A percentile compares a stretch with the other conserved stretches of the same genome.
These are phyloP conservation scores for Cosmorhoe ocellata DNA, from an alignment of 2,888 invertebrate species.

Conservation along the genomic window DNA sequence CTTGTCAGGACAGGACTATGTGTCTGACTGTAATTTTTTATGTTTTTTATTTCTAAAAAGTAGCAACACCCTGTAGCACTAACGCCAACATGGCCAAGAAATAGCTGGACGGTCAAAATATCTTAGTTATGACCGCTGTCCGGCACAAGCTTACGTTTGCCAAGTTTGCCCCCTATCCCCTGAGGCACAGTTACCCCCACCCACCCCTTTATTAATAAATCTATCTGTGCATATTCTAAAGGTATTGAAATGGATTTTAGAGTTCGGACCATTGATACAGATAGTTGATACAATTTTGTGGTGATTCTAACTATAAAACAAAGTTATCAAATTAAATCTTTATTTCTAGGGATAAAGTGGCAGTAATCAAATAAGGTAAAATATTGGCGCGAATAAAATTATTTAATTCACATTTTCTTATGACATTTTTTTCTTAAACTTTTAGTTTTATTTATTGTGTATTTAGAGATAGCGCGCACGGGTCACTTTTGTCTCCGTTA, in stretches of 20 bases:
- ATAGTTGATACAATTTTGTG: constrained; percentile 6
- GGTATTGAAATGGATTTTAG: constrained; percentile 56
- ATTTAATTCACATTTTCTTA: too few relatives aligned
- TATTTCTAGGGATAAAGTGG: too few relatives aligned
- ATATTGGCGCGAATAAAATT: too few relatives aligned
- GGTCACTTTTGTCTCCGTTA: too few relatives aligned
- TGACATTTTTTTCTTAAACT: too few relatives aligned
- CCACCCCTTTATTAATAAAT: constrained; percentile 75
- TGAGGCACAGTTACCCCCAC: constrained; percentile 60
- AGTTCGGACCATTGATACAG: constrained; percentile 42
- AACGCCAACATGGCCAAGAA: constrained; percentile 61
- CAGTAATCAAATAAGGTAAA: too few relatives aligned
- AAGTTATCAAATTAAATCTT: too few relatives aligned
- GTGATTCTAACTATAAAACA: background rate
- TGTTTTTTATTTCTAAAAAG: constrained; percentile 25
- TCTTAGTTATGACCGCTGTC: constrained; percentile 82
- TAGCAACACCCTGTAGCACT: constrained; percentile 63
- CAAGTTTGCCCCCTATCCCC: constrained; percentile 62
- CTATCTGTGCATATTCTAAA: constrained; percentile 78
- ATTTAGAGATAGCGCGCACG: too few relatives aligned
- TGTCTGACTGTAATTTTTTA: too few relatives aligned
- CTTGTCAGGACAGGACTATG: too few relatives aligned
- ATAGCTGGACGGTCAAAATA: constrained; percentile 81
- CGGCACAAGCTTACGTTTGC: constrained; percentile 76
- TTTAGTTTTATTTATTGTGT: too few relatives aligned